Evolutionary conservation across 2,113 vertebrate genomes (phyloP).

Genomic region (Microcebus tavaratra): DNA sequence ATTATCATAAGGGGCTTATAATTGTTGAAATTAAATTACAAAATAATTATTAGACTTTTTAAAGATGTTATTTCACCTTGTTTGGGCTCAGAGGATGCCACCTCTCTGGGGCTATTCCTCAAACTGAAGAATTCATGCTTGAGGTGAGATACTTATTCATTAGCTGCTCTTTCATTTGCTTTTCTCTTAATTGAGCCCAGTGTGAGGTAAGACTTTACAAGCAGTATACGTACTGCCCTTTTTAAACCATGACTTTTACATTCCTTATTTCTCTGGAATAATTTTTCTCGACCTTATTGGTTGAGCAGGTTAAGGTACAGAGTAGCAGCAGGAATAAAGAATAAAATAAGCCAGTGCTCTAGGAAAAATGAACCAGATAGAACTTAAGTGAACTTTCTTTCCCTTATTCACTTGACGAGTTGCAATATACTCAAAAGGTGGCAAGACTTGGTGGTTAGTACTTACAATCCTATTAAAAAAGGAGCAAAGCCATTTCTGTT

Average conservation of each 20-base stretch:
- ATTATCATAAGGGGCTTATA: neutral
- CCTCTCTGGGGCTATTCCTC: neutral
- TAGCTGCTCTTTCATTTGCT: neutral
- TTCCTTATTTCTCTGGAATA: neutral
- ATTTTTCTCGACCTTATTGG: neutral
- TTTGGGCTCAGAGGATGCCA: neutral
- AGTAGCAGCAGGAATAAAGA: neutral
- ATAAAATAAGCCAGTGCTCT: neutral
- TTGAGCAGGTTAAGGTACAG: neutral
- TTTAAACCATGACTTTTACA: neutral
- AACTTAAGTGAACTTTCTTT: neutral
- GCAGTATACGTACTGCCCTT: neutral
- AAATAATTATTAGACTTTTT: neutral
- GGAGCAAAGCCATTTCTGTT: neutral
- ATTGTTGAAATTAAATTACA: neutral
- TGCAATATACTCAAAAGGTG: neutral
- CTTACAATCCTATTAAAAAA: neutral
- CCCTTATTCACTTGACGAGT: neutral
- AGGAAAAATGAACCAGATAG: neutral
- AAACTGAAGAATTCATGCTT: neutral
- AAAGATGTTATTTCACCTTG: neutral
- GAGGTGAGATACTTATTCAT: neutral
- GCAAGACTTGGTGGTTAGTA: neutral
- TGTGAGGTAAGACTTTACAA: neutral
- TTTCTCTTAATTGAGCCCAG: constrained; percentile 26